Evolutionary conservation across 2,797 vertebrate species (phyloP), one percentile per base, ranked within the genome.

Genomic region (Danio albolineatus): DNA sequence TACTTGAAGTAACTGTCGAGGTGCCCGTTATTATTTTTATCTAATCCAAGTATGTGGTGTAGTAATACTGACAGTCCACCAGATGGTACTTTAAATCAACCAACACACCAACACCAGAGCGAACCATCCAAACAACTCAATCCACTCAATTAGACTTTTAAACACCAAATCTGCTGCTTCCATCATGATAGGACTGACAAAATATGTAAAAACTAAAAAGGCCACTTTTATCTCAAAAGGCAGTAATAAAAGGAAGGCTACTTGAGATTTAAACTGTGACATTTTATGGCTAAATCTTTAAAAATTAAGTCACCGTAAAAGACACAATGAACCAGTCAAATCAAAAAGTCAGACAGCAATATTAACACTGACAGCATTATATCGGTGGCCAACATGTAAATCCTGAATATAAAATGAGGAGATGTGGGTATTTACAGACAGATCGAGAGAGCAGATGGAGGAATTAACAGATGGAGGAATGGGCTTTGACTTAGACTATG

Each of bases 41-140:
- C 9, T n/a, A 4, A 6, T 65, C 13, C 4, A 76, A 56, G 51
- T 61, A 51, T 19, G 60, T 74, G 86, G 76, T 53, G 28, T 78
- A 53, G 70, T 79, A 91, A 89, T 90, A 91, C 89, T 91, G 87
- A 81, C 87, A 61, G 66, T 82, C 90, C 93, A 93, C 88, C 80
- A 75, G 89, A 88, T 89, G 92, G 86, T 86, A 77, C 71, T 82
- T 87, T 86, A 83, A 79, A 83, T 81, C 80, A 85, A 76, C 83
- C 49, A 82, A 87, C 57, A 84, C 73, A 66, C 21, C 28, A 17
- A 39, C 56, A 36, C n/a, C 10, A 62, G 59, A 44, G 62, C n/a
- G 59, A 61, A 51, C 46, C 48, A 61, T 14, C 16, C 8, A 12
- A 19, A 69, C 19, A 57, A 46, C 21, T 38, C 2, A 38, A 57